Base-by-base conservation (phyloP, 2,888 invertebrate species). In the Oligia strigilis region DNA sequence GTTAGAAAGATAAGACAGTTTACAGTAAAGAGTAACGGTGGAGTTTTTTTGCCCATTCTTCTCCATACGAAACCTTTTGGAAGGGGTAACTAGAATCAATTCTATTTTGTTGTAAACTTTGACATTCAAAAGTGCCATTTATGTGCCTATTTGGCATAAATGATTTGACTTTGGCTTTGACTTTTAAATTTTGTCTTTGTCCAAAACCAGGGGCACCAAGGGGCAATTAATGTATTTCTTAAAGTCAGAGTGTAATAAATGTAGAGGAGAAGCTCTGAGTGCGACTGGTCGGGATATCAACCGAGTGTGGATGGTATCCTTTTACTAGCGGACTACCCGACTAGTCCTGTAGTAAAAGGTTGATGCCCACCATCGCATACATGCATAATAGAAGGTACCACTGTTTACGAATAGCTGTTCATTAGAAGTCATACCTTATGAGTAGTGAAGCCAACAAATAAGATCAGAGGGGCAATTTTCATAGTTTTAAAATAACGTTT, bases 391-490 rank as follows among this genome's bases (percentile, higher is more conserved):
- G 29, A 29, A 29, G 29, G 29, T 29, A 71, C 52, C 43, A 65
- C 43, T 14, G 5, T 49, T 82, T 82, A 70, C 65, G 52, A 29
- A 46, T 52, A 40, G n/a, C 46, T 40, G 78, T 83, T 66, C 8
- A 58, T 58, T 58, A 84, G 65, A 40, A 40, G 36, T 29, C n/a
- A 52, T 80, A 80, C 65, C 52, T 78, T 70, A 70, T 64, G 80
- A 78, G 17, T 62, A 80, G 13, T 82, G 43, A 19, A 65, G 58
- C n/a, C 52, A 66, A 60, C 14, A 66, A 75, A 66, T 49, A 1
- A 43, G 65, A 49, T 58, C 55, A 58, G 23, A 58, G 17, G 17
- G 52, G 23, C 55, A 19, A 58, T 58, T 58, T 23, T 58, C 9
- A 23, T 58, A 23, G 23, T 23, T 58, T 58, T 58, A 58, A 55